Conservation (phyloP, 92 coral and sea anemone genomes). For the Pocillopora meandrina region DNA sequence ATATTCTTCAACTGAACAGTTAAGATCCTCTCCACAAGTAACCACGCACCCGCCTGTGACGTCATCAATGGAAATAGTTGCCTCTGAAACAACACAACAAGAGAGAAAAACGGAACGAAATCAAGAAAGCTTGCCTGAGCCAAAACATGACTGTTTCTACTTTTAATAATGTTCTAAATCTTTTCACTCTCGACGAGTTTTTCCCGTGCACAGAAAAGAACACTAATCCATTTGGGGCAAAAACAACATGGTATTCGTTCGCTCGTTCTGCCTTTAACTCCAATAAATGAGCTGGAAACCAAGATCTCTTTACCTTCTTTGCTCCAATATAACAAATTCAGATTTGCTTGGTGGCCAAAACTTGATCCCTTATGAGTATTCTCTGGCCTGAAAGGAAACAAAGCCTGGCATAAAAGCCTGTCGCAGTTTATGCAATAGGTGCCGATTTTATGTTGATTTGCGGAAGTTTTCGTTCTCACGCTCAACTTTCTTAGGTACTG, state of each 20-base stretch:
- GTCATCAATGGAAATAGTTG: conserved; percentile 63
- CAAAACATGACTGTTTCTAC: no score
- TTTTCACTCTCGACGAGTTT: no score
- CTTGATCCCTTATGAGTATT: conserved; percentile 90
- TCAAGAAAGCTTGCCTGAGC: no score
- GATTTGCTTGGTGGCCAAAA: conserved; percentile 85
- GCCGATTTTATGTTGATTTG: no score
- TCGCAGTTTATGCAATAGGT: background rate
- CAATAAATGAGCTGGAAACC: background rate
- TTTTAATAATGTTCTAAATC: no score
- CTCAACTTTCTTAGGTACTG: no score
- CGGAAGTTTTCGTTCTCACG: no score
- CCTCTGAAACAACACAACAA: conserved; percentile 46
- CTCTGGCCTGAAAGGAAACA: conserved; percentile 72
- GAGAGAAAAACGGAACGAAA: background rate
- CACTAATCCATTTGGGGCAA: background rate
- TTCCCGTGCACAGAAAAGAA: no score
- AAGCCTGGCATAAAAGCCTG: background rate
- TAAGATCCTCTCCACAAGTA: conserved; percentile 77
- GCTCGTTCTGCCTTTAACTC: background rate
- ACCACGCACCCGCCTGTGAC: conserved; percentile 79
- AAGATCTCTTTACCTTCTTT: conserved; percentile 69
- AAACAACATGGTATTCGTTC: background rate
- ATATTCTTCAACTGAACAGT: conserved; percentile 65
- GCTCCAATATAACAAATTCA: conserved; percentile 93